Evolutionary conservation across 2,113 vertebrate genomes (phyloP), one percentile per base, ranked within the genome.

Genomic region (Catharus fuscescens): DNA sequence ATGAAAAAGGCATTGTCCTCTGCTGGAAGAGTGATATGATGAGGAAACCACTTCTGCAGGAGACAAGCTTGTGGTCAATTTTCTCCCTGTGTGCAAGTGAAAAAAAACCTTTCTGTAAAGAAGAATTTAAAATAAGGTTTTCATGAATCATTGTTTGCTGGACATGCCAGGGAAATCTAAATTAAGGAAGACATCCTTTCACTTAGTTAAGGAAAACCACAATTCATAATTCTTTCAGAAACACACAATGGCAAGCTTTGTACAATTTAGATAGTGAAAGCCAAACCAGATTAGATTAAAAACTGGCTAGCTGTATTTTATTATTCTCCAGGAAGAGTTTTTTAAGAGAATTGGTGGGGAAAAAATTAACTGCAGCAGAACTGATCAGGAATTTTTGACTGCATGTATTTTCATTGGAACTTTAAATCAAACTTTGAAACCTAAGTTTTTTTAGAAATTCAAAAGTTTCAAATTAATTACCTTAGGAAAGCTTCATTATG

Each of bases 1-100:
- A 15, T 93, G 94, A 96, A 96, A 96, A 95, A 95, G 53, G 50
- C 91, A 96, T 97, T 97, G 92, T 98, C 92, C 69, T 92, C 72
- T 92, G 28, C 69, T 93, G 90, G 77, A 97, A 97, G 97, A 98
- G 52, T 96, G 91, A 98, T 97, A 86, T 81, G 65, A 94, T 89
- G 84, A 93, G 96, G 96, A 97, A 98, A 97, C 97, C 95, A 96
- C 95, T 95, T 97, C 74, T 96, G 92, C 80, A 87, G 80, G 80
- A 97, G 96, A 96, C 95, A 93, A 93, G 66, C 47, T 84, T 97
- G 96, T 94, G 97, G 96, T 93, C 90, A 80, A 44, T 95, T 97
- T 95, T 97, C 47, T 96, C 50, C 69, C 71, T 20, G 11, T 26
- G 16, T 60, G 71, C 26, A 93, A 88, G 76, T n/a, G 83, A 92